Evolutionary conservation across 2,888 invertebrate species (phyloP).

Genomic region (Thecophora atra): DNA sequence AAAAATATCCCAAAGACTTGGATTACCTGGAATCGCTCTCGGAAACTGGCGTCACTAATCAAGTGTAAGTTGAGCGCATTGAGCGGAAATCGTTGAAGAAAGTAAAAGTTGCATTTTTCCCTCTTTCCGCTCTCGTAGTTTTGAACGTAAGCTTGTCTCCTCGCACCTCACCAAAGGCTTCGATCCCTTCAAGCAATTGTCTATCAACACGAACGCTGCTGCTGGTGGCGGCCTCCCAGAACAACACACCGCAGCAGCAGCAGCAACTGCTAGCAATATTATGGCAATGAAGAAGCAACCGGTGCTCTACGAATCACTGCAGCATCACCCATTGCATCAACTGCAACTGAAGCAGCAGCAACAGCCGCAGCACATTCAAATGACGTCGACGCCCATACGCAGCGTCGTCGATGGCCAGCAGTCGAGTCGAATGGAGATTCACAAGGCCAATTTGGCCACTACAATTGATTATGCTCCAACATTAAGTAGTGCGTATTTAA

Average conservation of each 20-base stretch:
- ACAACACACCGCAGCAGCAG: neutral
- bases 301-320: slow-evolving; percentile 59
- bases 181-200: slow-evolving; percentile 63
- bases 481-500: slow-evolving; percentile 17
- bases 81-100: neutral
- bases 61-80: slow-evolving; percentile 57
- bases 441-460: slow-evolving; percentile 61
- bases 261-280: slow-evolving; percentile 42
- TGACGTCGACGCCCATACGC: neutral
- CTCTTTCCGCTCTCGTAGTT: slow-evolving; percentile 47
- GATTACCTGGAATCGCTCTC: slow-evolving; percentile 62
- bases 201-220: slow-evolving; percentile 57
- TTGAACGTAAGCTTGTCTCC: slow-evolving; percentile 63
- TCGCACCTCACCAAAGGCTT: slow-evolving; percentile 63
- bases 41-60: slow-evolving; percentile 64
- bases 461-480: slow-evolving; percentile 56
- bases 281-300: slow-evolving; percentile 53
- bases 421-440: slow-evolving; percentile 61
- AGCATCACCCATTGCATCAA: slow-evolving; percentile 60
- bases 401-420: slow-evolving; percentile 58
- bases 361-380: slow-evolving; percentile 29
- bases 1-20: slow-evolving; percentile 61
- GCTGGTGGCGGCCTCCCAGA: slow-evolving; percentile 35
- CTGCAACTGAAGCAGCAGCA: slow-evolving; percentile 47
- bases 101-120: slow-evolving; percentile 23